Evolutionary conservation across 2,797 vertebrate genomes (phyloP), one percentile per base, ranked within the genome.

Genomic region (Rousettus madagascariensis): DNA sequence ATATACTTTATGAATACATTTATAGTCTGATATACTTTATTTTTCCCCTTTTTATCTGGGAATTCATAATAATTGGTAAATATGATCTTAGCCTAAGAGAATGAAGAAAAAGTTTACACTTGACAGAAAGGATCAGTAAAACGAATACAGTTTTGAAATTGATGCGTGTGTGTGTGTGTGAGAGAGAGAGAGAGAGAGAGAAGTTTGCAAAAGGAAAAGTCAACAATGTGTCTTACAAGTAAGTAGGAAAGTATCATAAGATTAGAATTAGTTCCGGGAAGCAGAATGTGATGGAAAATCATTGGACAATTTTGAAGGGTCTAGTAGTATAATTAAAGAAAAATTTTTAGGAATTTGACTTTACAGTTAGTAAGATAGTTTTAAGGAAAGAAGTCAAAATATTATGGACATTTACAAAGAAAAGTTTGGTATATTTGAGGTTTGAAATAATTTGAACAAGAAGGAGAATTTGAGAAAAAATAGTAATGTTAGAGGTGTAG

Each of bases 301-400:
- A 83, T 68, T 96, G 24, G 61, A 66, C 15, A 5, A 69, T 84
- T 96, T 96, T 79, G 43, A 94, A 36, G 43, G 30, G 15, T 89
- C 6, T 84, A 30, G 38, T 71, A 89, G 59, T 88, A 38, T 77
- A 88, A 86, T 95, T 78, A 87, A 89, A 75, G 61, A 93, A 78
- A 65, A 20, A 10, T 65, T 75, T 94, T 83, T 91, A 88, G 78
- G 30, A 91, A 69, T 94, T 94, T 79, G 46, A 79, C 46, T 91
- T 59, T 93, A 75, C 19, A 41, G 8, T 86, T 16, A 71, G 49
- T 75, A 84, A 69, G 28, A 36, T 53, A 91, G 57, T 55, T 92
- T 69, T 91, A 94, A 78, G 91, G 41, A 41, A 97, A 83, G 30
- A 95, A 96, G 49, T 95, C 28, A 93, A 69, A 92, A 77, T 74